phyloP scores from a whole-genome alignment of 2,113 vertebrate genomes.

The Nasalis larvatus region DNA sequence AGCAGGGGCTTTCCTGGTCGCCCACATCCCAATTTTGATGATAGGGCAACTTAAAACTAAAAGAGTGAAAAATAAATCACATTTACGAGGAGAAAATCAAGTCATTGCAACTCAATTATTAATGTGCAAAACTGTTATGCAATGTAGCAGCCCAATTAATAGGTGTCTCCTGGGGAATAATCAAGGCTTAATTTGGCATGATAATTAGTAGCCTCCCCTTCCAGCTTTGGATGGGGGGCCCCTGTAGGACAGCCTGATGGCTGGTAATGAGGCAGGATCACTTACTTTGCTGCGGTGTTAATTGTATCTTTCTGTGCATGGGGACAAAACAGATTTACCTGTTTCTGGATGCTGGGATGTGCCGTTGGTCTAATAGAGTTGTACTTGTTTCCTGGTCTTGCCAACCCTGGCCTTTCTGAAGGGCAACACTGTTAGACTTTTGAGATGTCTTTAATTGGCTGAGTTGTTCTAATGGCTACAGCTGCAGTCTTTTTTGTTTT shows the following conservation, averaged over 20 bases:
- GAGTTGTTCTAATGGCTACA: constrained; percentile 31
- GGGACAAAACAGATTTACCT: constrained; percentile 66
- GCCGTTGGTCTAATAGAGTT: constrained; percentile 49
- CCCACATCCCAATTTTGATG: neutral
- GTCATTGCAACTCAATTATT: constrained; percentile 64
- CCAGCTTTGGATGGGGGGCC: constrained; percentile 24
- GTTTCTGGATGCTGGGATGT: constrained; percentile 23
- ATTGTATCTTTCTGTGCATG: constrained; percentile 64
- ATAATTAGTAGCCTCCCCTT: constrained; percentile 59
- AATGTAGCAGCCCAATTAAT: constrained; percentile 58
- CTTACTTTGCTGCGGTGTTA: constrained; percentile 61
- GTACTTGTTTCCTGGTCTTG: constrained; percentile 43
- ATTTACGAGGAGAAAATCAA: constrained; percentile 62
- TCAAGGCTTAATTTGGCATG: constrained; percentile 66
- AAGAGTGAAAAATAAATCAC: constrained; percentile 37
- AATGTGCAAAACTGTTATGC: constrained; percentile 41
- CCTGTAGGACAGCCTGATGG: constrained; percentile 43
- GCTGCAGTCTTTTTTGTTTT: neutral
- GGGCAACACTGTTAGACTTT: neutral
- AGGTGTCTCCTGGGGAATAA: constrained; percentile 66
- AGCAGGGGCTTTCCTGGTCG: neutral
- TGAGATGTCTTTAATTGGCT: constrained; percentile 69
- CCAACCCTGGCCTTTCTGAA: constrained; percentile 47
- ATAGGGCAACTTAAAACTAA: neutral
- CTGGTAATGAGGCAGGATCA: constrained; percentile 57